Evolutionary conservation across 23 tunicate species (phyloP).

Genomic region (Trididemnum clinides): DNA sequence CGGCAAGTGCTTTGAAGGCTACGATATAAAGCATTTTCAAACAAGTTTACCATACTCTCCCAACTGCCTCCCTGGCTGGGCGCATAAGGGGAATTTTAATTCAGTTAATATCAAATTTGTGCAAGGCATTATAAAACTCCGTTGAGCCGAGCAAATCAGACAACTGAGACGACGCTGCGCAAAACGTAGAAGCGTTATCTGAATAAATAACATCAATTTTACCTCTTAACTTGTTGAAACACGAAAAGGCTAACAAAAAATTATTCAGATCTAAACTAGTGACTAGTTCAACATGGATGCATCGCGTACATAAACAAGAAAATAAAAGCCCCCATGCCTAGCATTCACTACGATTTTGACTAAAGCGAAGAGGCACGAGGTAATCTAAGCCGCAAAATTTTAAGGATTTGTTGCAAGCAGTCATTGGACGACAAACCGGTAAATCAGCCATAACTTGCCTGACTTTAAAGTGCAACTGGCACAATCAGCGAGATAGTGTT

Average conservation of each 20-base stretch:
- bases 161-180: not conserved
- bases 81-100: constrained; percentile 8
- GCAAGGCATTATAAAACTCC: not conserved
- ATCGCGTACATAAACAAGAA: not conserved
- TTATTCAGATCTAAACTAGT: not conserved
- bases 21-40: not conserved
- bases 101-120: not conserved
- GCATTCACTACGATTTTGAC: not conserved
- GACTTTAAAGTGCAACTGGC: not conserved
- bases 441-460: not conserved
- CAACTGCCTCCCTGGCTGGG: constrained; percentile 6
- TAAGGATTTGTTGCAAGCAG: not conserved
- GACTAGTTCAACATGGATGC: constrained; percentile 9
- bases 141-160: not conserved
- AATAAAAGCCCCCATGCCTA: constrained; percentile 7
- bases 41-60: not conserved
- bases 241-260: constrained; percentile 7
- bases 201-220: not conserved
- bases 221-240: not conserved
- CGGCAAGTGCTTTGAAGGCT: not conserved
- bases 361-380: not conserved
- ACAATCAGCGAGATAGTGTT: not conserved
- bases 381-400: not conserved
- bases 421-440: not conserved
- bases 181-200: not conserved